A percentile compares a stretch with the other conserved stretches of the same genome.
Evolutionary conservation across 2,888 invertebrate species (phyloP).

Genomic region (Tolmerus cingulatus): DNA sequence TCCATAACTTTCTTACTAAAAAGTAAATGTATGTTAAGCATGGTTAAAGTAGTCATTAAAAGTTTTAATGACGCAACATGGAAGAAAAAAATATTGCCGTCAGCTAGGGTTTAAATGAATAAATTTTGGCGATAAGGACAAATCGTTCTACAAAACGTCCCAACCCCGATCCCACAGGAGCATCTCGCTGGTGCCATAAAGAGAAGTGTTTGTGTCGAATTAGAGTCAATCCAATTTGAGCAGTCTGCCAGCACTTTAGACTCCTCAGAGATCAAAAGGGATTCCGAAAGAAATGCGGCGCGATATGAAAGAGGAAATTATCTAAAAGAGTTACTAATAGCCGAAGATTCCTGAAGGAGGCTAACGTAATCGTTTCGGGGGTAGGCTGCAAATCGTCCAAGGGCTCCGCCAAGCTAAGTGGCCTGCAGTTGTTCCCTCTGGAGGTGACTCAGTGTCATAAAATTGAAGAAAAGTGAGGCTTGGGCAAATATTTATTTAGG

Average conservation of each 20-base stretch:
- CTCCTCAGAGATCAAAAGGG: slow-evolving; percentile 24
- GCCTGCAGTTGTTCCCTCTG: not conserved
- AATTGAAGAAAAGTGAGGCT: slow-evolving; percentile 26
- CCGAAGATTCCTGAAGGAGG: not conserved
- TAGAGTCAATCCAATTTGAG: slow-evolving; percentile 18
- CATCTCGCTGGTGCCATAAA: not conserved
- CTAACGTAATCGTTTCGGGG: not conserved
- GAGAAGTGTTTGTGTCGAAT: slow-evolving; percentile 6
- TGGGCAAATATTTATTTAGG: slow-evolving; percentile 37
- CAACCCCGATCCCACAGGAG: not conserved
- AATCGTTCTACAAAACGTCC: not conserved
- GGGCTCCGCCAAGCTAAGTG: slow-evolving; percentile 7
- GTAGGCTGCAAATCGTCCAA: not conserved
- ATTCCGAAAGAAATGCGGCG: slow-evolving; percentile 20
- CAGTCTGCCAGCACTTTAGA: slow-evolving; percentile 5
- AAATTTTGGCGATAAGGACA: not conserved
- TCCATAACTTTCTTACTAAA: not conserved
- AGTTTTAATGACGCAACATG: not conserved
- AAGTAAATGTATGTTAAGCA: not conserved
- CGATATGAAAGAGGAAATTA: slow-evolving; percentile 4
- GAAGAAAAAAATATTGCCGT: not conserved
- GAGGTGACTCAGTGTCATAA: slow-evolving; percentile 20
- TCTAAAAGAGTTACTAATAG: not conserved
- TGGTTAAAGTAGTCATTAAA: not conserved
- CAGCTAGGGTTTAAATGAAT: not conserved